Evolutionary conservation across 2,797 vertebrate species (phyloP).

Genomic region (Muraenolepis orangiensis): DNA sequence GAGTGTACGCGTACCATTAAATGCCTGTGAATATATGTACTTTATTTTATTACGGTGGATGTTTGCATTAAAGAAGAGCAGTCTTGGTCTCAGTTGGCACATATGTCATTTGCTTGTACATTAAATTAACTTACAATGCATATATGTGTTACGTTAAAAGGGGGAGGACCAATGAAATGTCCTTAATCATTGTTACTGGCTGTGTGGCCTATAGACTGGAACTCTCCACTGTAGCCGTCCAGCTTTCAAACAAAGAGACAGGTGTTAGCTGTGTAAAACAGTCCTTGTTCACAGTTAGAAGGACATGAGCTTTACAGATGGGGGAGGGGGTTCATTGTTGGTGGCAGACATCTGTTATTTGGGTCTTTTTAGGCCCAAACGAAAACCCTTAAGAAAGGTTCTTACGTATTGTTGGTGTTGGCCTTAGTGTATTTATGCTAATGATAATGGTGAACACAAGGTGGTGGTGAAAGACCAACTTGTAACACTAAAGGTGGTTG

Average conservation of each 20-base stretch:
- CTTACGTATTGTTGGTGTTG: background rate
- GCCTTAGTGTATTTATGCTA: background rate
- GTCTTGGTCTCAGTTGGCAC: constrained; percentile 25
- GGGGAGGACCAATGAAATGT: constrained; percentile 69
- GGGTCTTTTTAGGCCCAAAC: too few species aligned
- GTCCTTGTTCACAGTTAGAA: constrained; percentile 74
- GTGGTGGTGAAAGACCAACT: background rate
- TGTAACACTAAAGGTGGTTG: background rate
- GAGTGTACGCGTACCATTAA: constrained; percentile 16
- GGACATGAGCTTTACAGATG: constrained; percentile 48
- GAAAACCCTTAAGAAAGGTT: too few species aligned
- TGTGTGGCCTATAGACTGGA: constrained; percentile 77
- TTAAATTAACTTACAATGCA: constrained; percentile 47
- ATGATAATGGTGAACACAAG: background rate
- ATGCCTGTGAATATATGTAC: constrained; percentile 34
- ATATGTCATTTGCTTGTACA: constrained; percentile 35
- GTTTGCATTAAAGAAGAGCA: background rate
- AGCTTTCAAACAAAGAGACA: constrained; percentile 85
- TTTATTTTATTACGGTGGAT: background rate
- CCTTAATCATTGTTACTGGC: constrained; percentile 77
- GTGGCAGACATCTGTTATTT: background rate
- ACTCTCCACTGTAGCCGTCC: constrained; percentile 82
- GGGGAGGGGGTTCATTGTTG: background rate
- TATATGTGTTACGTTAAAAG: constrained; percentile 34
- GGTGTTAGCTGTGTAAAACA: constrained; percentile 80